Evolutionary conservation across 2,797 vertebrate genomes (phyloP), one percentile per base, ranked within the genome.

Genomic region (Pipistrellus nathusii): DNA sequence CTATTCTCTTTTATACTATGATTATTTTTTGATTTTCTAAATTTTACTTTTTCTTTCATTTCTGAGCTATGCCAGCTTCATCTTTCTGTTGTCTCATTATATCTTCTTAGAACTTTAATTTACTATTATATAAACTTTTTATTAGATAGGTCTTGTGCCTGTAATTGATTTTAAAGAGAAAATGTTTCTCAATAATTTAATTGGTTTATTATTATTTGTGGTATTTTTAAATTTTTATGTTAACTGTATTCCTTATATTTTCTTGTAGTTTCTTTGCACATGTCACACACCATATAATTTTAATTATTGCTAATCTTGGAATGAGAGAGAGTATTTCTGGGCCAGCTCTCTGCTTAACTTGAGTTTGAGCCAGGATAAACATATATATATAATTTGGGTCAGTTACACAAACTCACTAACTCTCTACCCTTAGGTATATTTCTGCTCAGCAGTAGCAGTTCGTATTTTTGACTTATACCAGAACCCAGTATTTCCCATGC

Each of bases 31-130:
- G 55, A 68, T 88, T 93, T 78, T 91, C 23, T 32, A 35, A 68
- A 41, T 44, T 57, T 87, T 62, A 69, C 62, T 90, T 90, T 72
- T 78, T 44, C 23, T 77, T 91, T 72, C 9, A 51, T 73, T 77
- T 18, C 48, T 78, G 21, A 88, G 32, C 21, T 91, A 32, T 72
- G 1, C 8, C 21, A 72, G 8, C 30, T 83, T 41, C 46, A 27
- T 53, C 12, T 53, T 64, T 46, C 11, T 53, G 2, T 64, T 59
- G 5, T 69, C 11, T 83, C 14, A n/a, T 69, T 51, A 3, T 5
- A 10, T 53, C 18, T 53, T 82, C 76, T 82, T 87, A 41, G 69
- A 71, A 64, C n/a, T 35, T 4, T 59, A 48, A 5, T 71, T 62
- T 53, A 38, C 32, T 82, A 8, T 59, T 53, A 32, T 53, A 51